These are phyloP conservation scores for Lycodopsis pacificus DNA, from an alignment of 2,797 vertebrate species.

Conservation along the genomic window DNA sequence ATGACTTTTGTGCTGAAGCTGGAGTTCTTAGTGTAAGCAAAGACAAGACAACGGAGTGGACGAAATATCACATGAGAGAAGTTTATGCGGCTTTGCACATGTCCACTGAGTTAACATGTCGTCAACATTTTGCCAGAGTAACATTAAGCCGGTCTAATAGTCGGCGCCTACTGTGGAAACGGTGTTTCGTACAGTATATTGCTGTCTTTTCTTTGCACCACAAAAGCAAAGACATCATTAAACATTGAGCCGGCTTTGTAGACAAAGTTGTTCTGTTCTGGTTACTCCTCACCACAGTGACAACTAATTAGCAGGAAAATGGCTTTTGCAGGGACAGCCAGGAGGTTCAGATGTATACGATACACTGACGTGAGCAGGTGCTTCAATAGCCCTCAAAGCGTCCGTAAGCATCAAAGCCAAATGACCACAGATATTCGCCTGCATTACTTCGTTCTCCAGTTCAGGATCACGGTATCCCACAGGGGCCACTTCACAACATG, in stretches of 20 bases:
- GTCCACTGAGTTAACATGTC: not conserved
- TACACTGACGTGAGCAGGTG: slow-evolving; percentile 26
- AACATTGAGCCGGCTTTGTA: slow-evolving; percentile 14
- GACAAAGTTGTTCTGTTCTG: slow-evolving; percentile 27
- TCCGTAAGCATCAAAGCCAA: slow-evolving; percentile 43
- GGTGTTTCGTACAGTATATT: not conserved
- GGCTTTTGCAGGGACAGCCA: slow-evolving; percentile 23
- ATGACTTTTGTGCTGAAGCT: slow-evolving; percentile 2
- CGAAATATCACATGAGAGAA: not conserved
- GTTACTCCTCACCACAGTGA: slow-evolving; percentile 30
- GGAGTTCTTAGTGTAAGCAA: not conserved
- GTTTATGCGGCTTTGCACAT: not conserved
- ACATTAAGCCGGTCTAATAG: not conserved
- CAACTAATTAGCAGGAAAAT: slow-evolving; percentile 52
- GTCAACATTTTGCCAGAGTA: not conserved
- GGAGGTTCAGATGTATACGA: slow-evolving; percentile 18
- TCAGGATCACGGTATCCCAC: slow-evolving; percentile 17
- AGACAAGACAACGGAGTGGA: not conserved
- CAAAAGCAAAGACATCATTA: slow-evolving; percentile 40
- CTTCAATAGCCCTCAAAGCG: slow-evolving; percentile 20
- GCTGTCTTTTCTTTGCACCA: slow-evolving; percentile 12
- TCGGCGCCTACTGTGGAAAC: not conserved
- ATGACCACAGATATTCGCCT: slow-evolving; percentile 26
- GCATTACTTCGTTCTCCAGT: slow-evolving; percentile 13
- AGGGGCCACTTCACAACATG: slow-evolving; percentile 18